A percentile compares a stretch with the other conserved stretches of the same genome.
These are phyloP conservation scores for Lasius fuliginosus DNA, from an alignment of 2,888 invertebrate species.

Conservation along the genomic window DNA sequence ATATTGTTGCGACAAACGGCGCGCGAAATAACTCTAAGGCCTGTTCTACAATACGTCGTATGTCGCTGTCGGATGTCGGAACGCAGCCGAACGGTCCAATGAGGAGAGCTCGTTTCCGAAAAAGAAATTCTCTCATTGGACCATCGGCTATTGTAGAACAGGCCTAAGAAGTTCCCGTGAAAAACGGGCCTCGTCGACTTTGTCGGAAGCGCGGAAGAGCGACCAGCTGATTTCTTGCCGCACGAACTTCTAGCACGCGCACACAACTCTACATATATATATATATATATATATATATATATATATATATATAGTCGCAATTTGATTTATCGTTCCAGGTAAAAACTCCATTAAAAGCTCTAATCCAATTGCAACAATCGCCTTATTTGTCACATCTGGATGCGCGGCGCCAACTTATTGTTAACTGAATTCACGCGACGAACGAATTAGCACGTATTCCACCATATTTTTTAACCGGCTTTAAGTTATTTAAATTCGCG, in stretches of 20 bases:
- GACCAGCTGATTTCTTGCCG: neutral
- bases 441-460: conserved; percentile 43
- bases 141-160: no score
- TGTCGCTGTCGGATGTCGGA: no score
- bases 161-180: neutral
- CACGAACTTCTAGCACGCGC: neutral
- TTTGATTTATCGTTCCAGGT: conserved; percentile 3
- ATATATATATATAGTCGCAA: neutral
- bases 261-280: neutral
- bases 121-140: no score
- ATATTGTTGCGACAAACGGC: conserved; percentile 41
- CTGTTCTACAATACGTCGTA: no score
- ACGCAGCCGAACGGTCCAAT: no score
- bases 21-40: conserved; percentile 36
- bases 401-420: neutral
- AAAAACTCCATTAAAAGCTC: neutral
- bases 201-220: neutral
- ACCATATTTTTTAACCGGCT: neutral
- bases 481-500: conserved; percentile 11
- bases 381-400: conserved; percentile 26
- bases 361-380: neutral
- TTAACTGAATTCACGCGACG: conserved; percentile 28
- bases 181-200: conserved; percentile 6
- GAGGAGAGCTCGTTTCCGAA: no score
- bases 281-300: no score